phyloP scores from a whole-genome alignment of 2,888 invertebrate genomes.

The Spicauda simplicius region DNA sequence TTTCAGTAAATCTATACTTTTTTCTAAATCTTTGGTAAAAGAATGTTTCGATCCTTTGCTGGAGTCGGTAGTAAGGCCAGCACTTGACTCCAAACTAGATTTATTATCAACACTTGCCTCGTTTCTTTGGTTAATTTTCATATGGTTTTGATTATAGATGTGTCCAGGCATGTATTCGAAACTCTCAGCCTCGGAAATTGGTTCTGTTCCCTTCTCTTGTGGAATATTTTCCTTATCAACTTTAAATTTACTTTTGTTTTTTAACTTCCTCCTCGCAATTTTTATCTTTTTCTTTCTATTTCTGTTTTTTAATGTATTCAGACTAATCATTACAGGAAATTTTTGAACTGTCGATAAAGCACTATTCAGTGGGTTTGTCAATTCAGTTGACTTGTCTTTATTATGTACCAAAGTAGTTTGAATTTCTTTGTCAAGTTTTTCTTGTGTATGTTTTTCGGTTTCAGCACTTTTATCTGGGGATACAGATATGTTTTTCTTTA shows the following conservation, averaged over 20 bases:
- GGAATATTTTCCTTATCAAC: constrained; percentile 52
- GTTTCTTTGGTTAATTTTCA: constrained; percentile 52
- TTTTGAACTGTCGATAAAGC: constrained; percentile 46
- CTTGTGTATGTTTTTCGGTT: constrained; percentile 47
- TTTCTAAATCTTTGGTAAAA: constrained; percentile 86
- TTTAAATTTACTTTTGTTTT: constrained; percentile 49
- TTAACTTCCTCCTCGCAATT: constrained; percentile 53
- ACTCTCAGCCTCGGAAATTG: constrained; percentile 86
- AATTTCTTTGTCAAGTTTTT: constrained; percentile 68
- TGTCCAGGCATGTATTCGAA: constrained; percentile 87
- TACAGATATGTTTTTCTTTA: constrained; percentile 58
- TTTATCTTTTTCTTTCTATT: constrained; percentile 59
- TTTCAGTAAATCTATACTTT: constrained; percentile 85
- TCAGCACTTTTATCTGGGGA: constrained; percentile 59
- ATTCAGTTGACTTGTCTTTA: constrained; percentile 45
- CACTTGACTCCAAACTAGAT: constrained; percentile 77
- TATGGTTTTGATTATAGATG: constrained; percentile 82
- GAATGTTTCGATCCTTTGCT: constrained; percentile 72
- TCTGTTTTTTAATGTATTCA: constrained; percentile 66
- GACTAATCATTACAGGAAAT: constrained; percentile 65
- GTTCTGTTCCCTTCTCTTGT: constrained; percentile 65
- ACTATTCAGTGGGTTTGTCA: constrained; percentile 39
- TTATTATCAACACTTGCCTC: constrained; percentile 59
- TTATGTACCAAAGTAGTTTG: constrained; percentile 64
- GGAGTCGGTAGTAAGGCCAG: constrained; percentile 68